Evolutionary conservation across 2,797 vertebrate species (phyloP), one percentile per base, ranked within the genome.

Genomic region (Benthosema pterotum): DNA sequence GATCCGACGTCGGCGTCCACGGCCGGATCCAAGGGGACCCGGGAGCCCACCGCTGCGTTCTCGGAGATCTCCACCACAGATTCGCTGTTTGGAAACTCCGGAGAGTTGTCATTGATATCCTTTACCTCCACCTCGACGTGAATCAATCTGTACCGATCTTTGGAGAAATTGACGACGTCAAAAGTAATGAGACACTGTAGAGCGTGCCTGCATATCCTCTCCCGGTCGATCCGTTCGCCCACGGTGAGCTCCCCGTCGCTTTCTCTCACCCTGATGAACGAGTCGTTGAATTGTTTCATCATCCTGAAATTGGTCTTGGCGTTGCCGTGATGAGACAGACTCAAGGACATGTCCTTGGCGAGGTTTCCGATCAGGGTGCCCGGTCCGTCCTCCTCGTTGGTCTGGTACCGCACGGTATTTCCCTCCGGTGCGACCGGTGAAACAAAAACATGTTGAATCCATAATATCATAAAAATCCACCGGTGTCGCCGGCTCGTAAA

Each of bases 91-190:
- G 95, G 94, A 63, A 98, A 99, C 87, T 90, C 94, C 0, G 95
- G 97, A 6, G 94, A 93, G 67, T 98, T 95, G 91, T 99, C 96
- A 8, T 99, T 98, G 55, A 96, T 86, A 88, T 98, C 96, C 49
- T 90, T 94, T 82, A 99, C 94, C 84, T 97, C 95, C 88, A 99
- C 93, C 83, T 98, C 95, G 65, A 97, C 96, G 86, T 97, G 97
- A 60, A 99, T 92, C 75, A 98, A 88, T 77, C 92, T 94, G 88
- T 95, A 98, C 65, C 94, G 95, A 75, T 95, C 95, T 78, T 93
- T 93, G 46, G 93, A 95, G 81, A 97, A 95, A 87, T 95, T 94
- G 42, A 98, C 96, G 85, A 98, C 96, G 72, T 98, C 96, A 83
- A 98, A 96, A 85, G 94, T 93, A 67, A 98, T 87, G 65, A 96